A percentile compares a stretch with the other conserved stretches of the same genome.
Evolutionary conservation across 2,797 vertebrate genomes (phyloP).

Genomic region (Acrossocheilus wenchowensis): DNA sequence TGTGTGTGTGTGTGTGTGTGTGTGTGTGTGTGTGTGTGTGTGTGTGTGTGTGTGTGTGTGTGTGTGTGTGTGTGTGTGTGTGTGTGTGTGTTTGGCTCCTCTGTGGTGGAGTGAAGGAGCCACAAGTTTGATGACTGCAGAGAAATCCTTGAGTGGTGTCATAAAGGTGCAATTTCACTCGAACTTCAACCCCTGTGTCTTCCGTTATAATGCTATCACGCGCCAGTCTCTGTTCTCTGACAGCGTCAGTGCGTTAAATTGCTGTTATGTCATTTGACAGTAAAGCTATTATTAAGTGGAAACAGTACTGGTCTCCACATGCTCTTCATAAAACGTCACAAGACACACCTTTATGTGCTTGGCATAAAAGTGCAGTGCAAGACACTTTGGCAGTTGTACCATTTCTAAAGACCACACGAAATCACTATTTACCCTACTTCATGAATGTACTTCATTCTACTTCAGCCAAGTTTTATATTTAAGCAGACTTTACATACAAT

Average conservation of each 20-base stretch:
- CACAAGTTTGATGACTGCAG: conserved; percentile 27
- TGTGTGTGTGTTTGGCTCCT: conserved; percentile 2
- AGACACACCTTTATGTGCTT: neutral
- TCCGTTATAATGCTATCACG: conserved; percentile 16
- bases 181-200: conserved; percentile 45
- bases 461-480: neutral
- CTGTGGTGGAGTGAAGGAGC: neutral
- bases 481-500: neutral
- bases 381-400: neutral
- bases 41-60: neutral
- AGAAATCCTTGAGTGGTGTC: conserved; percentile 26
- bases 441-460: neutral
- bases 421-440: neutral
- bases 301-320: conserved; percentile 2
- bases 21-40: neutral
- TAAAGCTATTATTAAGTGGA: neutral
- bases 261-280: neutral
- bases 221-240: neutral
- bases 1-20: neutral
- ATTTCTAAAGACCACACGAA: neutral
- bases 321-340: conserved; percentile 18
- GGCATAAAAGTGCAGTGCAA: neutral
- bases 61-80: neutral
- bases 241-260: neutral
- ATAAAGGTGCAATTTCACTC: conserved; percentile 30